Evolutionary conservation across 2,113 vertebrate species (phyloP).

Genomic region (Trichomycterus rosablanca): DNA sequence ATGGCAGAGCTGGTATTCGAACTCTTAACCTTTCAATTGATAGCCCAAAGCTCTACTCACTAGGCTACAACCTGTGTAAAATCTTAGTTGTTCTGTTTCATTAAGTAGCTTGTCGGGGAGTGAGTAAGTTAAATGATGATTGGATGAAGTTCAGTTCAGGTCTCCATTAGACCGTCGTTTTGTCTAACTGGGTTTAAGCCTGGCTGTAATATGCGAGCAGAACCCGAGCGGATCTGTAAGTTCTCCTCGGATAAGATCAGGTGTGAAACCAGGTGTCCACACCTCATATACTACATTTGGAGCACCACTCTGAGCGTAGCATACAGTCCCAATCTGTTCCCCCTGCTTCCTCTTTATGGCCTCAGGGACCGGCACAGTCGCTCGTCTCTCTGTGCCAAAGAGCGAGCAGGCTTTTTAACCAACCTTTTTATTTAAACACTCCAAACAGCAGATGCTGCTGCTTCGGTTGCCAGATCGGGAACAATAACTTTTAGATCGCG

Average conservation of each 20-base stretch:
- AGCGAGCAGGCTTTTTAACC: constrained; percentile 22
- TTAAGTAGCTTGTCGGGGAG: too few relatives aligned
- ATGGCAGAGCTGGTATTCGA: too few relatives aligned
- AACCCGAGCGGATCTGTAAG: constrained; percentile 9
- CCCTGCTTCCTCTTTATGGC: constrained; percentile 14
- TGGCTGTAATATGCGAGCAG: constrained; percentile 3
- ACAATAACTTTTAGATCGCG: background rate
- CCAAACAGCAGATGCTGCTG: constrained; percentile 36
- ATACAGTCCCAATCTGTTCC: constrained; percentile 20
- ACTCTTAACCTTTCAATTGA: too few relatives aligned
- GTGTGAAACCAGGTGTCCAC: constrained; percentile 2
- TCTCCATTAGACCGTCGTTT: too few relatives aligned
- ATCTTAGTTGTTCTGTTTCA: too few relatives aligned
- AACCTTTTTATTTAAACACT: constrained; percentile 29
- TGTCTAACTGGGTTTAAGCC: too few relatives aligned
- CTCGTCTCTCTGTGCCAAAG: background rate
- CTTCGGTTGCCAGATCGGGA: constrained; percentile 10
- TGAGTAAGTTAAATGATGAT: too few relatives aligned
- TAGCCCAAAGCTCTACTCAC: too few relatives aligned
- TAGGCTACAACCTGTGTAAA: too few relatives aligned
- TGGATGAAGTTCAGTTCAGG: too few relatives aligned
- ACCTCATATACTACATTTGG: background rate
- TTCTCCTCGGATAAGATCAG: background rate
- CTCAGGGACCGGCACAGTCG: background rate
- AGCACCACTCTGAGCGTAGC: background rate